A percentile compares a stretch with the other conserved stretches of the same genome.
These are phyloP conservation scores for Melanotaenia nigrans DNA, from an alignment of 2,797 vertebrate genomes.

Conservation along the genomic window DNA sequence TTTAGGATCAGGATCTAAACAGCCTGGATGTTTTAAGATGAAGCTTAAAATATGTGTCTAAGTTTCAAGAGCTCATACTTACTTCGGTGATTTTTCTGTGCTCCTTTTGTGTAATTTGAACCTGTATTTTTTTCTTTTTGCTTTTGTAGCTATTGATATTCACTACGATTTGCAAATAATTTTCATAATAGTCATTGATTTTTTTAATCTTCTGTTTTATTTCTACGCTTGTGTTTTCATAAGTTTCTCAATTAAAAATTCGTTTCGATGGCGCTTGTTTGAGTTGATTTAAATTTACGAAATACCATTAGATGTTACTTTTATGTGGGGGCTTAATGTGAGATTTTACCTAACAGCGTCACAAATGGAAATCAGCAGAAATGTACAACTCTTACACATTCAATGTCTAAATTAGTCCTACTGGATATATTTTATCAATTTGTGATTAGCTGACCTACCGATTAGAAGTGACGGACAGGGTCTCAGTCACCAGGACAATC, in stretches of 20 bases:
- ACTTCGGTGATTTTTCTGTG: neutral
- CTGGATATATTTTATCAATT: constrained; percentile 17
- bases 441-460: constrained; percentile 22
- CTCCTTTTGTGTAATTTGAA: neutral
- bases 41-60: too few relatives aligned
- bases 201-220: neutral
- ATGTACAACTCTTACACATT: neutral
- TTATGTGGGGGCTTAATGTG: neutral
- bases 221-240: neutral
- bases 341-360: neutral
- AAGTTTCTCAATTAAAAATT: neutral
- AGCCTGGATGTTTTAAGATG: too few relatives aligned
- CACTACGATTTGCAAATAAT: neutral
- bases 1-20: too few relatives aligned
- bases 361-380: neutral
- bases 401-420: neutral
- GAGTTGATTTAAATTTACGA: neutral
- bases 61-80: too few relatives aligned
- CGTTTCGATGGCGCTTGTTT: neutral
- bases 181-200: neutral
- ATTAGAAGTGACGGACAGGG: neutral
- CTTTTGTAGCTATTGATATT: neutral
- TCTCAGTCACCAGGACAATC: constrained; percentile 12
- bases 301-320: neutral
- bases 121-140: neutral